Evolutionary conservation across 2,797 vertebrate species (phyloP).

Genomic region (Podargus strigoides): DNA sequence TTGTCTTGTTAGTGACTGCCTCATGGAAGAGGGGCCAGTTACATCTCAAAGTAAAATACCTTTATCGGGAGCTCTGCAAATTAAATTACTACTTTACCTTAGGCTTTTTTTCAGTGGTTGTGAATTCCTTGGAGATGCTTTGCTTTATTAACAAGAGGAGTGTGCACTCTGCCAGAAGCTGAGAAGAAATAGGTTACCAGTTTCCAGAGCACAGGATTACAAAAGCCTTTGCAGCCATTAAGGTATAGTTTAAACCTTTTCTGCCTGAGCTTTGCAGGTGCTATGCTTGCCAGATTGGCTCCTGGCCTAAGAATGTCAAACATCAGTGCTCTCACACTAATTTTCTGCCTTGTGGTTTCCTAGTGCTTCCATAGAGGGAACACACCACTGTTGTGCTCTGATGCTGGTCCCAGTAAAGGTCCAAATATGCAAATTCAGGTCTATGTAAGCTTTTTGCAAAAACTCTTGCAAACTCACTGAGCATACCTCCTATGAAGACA

Average conservation of each 20-base stretch:
- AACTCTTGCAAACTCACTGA: background rate
- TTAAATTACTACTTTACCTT: background rate
- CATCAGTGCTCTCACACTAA: background rate
- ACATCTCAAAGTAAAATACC: background rate
- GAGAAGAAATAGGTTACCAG: background rate
- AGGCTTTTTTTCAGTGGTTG: background rate
- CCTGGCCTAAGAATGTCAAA: background rate
- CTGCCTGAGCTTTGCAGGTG: background rate
- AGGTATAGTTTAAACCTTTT: background rate
- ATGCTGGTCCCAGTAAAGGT: background rate
- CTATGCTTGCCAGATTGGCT: background rate
- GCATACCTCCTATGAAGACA: too few relatives aligned
- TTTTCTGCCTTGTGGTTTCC: background rate
- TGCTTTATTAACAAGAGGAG: background rate
- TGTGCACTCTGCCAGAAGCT: background rate
- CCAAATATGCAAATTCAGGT: background rate
- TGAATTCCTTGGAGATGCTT: slow-evolving; percentile 12
- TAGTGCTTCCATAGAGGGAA: background rate
- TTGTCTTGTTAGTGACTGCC: background rate
- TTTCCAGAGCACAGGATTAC: background rate
- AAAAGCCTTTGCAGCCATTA: background rate
- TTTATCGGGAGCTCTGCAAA: background rate
- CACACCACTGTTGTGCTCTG: background rate
- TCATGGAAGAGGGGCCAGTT: background rate
- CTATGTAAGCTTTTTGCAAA: background rate